phyloP scores from a whole-genome alignment of 2,797 vertebrate genomes.

The Coendou prehensilis region DNA sequence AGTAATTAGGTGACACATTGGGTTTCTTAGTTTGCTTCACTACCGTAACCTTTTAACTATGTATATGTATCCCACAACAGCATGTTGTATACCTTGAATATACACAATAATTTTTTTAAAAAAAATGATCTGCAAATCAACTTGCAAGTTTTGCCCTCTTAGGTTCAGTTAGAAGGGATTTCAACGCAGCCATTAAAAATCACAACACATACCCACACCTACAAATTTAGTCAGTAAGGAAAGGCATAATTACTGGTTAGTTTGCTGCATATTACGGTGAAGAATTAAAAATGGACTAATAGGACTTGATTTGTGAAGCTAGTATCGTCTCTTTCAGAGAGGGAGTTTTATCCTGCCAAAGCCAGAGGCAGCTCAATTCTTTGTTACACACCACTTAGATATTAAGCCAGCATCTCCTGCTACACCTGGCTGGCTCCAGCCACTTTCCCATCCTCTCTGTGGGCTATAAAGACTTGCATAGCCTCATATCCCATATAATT shows the following conservation, averaged over 20 bases:
- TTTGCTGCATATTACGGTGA: conserved; percentile 2
- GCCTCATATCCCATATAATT: not conserved
- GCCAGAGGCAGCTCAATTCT: conserved; percentile 57
- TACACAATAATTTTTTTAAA: not conserved
- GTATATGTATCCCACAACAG: not conserved
- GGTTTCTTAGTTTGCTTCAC: not conserved
- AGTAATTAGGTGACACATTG: not conserved
- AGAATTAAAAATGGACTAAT: not conserved
- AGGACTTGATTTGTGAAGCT: not conserved
- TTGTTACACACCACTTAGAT: conserved; percentile 66
- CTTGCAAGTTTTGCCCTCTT: not conserved
- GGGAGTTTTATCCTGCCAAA: conserved; percentile 68
- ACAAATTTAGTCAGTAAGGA: conserved; percentile 33
- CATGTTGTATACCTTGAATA: not conserved
- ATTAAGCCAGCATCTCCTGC: conserved; percentile 64
- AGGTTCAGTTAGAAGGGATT: not conserved
- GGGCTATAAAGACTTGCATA: not conserved
- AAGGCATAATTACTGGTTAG: conserved; percentile 40
- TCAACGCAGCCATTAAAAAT: conserved; percentile 54
- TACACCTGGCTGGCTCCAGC: conserved; percentile 49
- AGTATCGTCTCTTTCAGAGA: not conserved
- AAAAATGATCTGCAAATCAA: not conserved
- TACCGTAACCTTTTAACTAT: not conserved
- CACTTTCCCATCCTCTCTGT: conserved; percentile 44
- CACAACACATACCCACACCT: not conserved